Evolutionary conservation across 2,888 invertebrate genomes (phyloP).

Genomic region (Lampropteryx suffumata): DNA sequence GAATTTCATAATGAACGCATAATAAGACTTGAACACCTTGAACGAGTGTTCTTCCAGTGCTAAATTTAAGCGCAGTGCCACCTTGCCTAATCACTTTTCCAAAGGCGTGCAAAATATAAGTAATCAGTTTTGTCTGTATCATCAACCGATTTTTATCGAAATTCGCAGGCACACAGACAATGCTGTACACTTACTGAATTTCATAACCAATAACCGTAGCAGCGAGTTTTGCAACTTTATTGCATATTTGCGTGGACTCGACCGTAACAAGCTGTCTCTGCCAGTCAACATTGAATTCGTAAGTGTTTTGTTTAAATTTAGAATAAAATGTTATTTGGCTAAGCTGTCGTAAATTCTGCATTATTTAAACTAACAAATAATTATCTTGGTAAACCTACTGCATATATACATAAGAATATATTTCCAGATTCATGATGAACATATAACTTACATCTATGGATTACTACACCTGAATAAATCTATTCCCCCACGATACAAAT

Average conservation of each 20-base stretch:
- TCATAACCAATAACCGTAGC: constrained; percentile 38
- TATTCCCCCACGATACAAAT: not conserved
- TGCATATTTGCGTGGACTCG: constrained; percentile 25
- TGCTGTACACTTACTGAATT: constrained; percentile 49
- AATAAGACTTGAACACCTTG: too few relatives aligned
- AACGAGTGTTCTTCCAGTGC: too few relatives aligned
- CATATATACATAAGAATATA: too few relatives aligned
- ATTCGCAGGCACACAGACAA: constrained; percentile 52
- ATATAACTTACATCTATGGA: constrained; percentile 1
- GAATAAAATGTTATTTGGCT: too few relatives aligned
- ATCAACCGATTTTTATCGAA: not conserved
- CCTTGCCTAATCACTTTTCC: too few relatives aligned
- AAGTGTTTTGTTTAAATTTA: constrained; percentile 28
- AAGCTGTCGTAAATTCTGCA: too few relatives aligned
- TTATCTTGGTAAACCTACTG: not conserved
- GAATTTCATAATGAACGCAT: too few relatives aligned
- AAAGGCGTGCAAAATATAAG: too few relatives aligned
- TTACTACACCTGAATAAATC: constrained; percentile 32
- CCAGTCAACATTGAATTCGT: constrained; percentile 49
- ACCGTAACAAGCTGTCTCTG: constrained; percentile 1
- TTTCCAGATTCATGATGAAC: constrained; percentile 15
- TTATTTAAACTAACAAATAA: too few relatives aligned
- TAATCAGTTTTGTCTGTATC: too few relatives aligned
- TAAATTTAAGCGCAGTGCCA: too few relatives aligned
- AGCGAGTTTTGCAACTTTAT: constrained; percentile 31